Conservation (phyloP, 2,797 vertebrate genomes). For the Nannoperca obscura region DNA sequence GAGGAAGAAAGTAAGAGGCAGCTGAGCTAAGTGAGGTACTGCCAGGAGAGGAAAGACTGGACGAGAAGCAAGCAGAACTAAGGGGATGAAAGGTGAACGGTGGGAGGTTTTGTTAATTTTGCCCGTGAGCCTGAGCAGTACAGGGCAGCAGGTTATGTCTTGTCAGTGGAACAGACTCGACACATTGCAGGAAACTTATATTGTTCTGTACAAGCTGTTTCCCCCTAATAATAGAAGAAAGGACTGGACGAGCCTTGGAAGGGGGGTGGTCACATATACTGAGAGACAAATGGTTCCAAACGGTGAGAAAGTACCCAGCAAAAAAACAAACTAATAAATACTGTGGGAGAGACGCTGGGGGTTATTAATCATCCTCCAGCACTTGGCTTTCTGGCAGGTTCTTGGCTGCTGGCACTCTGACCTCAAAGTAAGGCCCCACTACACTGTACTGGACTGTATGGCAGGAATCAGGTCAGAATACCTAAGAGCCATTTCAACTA, state of each 20-base stretch:
- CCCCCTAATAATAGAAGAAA: constrained; percentile 62
- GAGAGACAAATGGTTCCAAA: constrained; percentile 57
- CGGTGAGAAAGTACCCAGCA: constrained; percentile 71
- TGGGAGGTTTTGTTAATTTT: constrained; percentile 42
- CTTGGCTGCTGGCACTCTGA: constrained; percentile 58
- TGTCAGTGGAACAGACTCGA: constrained; percentile 64
- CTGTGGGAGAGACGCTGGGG: constrained; percentile 60
- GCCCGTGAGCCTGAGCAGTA: constrained; percentile 46
- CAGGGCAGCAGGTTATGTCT: constrained; percentile 62
- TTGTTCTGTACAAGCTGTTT: constrained; percentile 84
- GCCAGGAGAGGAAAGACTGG: constrained; percentile 67
- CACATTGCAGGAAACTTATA: constrained; percentile 81
- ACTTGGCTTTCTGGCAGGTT: constrained; percentile 63
- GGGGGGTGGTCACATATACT: constrained; percentile 37
- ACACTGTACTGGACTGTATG: constrained; percentile 33
- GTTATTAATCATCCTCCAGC: constrained; percentile 70
- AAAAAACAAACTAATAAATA: constrained; percentile 76
- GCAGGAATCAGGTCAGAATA: constrained; percentile 62
- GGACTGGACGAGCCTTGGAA: constrained; percentile 1
- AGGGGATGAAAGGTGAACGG: constrained; percentile 51
- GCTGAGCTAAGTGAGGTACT: constrained; percentile 48
- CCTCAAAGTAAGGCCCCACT: constrained; percentile 64
- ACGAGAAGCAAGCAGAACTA: constrained; percentile 42
- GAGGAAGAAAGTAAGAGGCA: constrained; percentile 53
- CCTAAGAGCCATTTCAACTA: constrained; percentile 73